A percentile compares a stretch with the other conserved stretches of the same genome.
phyloP scores from a whole-genome alignment of 2,113 vertebrate species.

The Pelodiscus sinensis region DNA sequence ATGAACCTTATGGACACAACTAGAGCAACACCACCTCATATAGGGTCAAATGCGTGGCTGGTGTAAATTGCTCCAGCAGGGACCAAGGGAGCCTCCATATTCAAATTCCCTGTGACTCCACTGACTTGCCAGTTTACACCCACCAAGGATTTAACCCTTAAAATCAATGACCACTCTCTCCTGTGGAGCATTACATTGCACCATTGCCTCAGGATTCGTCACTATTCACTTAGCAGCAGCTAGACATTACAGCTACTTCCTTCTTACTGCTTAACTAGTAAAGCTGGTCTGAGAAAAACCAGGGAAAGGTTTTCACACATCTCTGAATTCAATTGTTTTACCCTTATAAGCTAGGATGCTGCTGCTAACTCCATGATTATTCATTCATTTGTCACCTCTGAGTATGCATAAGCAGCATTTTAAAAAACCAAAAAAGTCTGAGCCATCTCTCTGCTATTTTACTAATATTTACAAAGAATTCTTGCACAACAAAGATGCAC shows the following conservation, averaged over 20 bases:
- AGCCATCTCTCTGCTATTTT: neutral
- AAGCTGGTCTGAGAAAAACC: neutral
- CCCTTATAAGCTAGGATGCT: neutral
- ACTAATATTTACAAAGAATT: neutral
- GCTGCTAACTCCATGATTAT: neutral
- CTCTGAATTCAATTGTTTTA: neutral
- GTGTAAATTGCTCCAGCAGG: conserved; percentile 16
- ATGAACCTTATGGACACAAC: conserved; percentile 24
- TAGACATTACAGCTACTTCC: neutral
- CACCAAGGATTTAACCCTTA: conserved; percentile 24
- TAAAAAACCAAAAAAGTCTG: neutral
- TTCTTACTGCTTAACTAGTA: neutral
- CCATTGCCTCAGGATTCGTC: neutral
- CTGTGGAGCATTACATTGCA: neutral
- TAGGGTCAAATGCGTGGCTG: conserved; percentile 22
- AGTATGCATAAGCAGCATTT: neutral
- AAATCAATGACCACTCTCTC: neutral
- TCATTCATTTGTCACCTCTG: neutral
- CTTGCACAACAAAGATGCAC: neutral
- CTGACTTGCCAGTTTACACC: neutral
- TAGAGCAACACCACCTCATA: conserved; percentile 33
- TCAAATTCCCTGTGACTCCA: neutral
- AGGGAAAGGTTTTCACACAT: neutral
- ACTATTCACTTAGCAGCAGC: neutral
- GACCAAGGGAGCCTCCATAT: too few species aligned